These are phyloP conservation scores for Lepidochitona cinerea DNA, from an alignment of 2,888 invertebrate genomes.

Conservation along the genomic window DNA sequence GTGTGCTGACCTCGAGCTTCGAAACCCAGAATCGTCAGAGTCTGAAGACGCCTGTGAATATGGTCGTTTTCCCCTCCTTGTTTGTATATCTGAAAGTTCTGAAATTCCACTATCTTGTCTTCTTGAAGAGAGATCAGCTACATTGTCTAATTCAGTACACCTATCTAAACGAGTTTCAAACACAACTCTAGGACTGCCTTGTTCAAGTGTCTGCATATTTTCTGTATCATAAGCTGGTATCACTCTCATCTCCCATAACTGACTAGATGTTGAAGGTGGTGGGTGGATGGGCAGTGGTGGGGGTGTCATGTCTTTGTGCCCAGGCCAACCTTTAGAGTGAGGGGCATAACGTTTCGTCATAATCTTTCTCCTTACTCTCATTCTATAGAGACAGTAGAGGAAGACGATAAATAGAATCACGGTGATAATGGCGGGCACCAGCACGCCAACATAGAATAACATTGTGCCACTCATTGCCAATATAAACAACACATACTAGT, in stretches of 20 bases:
- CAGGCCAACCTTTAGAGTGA: constrained; percentile 40
- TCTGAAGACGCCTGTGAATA: constrained; percentile 61
- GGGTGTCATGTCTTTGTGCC: constrained; percentile 33
- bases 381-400: constrained; percentile 62
- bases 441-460: constrained; percentile 46
- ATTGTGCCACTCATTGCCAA: not conserved
- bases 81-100: constrained; percentile 38
- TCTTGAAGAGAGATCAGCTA: constrained; percentile 16
- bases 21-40: constrained; percentile 63
- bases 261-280: constrained; percentile 27
- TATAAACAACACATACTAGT: too few species aligned
- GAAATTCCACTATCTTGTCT: constrained; percentile 51
- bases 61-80: constrained; percentile 34
- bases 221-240: constrained; percentile 31
- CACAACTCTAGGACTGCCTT: not conserved
- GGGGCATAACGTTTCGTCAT: constrained; percentile 56
- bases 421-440: constrained; percentile 63
- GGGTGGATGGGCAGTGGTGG: constrained; percentile 43
- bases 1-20: constrained; percentile 57
- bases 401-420: constrained; percentile 61
- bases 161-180: not conserved
- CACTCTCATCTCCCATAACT: constrained; percentile 25
- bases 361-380: constrained; percentile 46
- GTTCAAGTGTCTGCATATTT: not conserved
- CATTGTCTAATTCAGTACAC: not conserved